Evolutionary conservation across 2,797 vertebrate species (phyloP).

Genomic region (Picus viridis): DNA sequence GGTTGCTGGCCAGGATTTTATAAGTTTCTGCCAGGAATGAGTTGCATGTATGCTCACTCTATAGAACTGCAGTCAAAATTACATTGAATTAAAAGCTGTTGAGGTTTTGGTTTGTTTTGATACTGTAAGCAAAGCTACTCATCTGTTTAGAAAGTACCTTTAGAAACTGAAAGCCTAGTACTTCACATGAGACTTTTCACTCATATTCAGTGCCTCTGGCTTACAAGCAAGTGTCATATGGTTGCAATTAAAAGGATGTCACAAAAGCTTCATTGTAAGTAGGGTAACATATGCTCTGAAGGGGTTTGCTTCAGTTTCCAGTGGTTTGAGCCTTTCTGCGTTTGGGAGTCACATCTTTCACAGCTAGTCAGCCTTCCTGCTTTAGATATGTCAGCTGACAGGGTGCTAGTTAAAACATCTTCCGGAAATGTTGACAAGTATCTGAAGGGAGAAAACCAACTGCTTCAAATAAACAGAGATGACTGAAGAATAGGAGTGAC

Average conservation of each 20-base stretch:
- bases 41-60: not conserved
- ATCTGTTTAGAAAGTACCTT: conserved; percentile 9
- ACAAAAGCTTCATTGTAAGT: conserved; percentile 45
- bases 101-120: not conserved
- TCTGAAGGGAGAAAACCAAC: conserved; percentile 61
- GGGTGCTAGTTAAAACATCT: conserved; percentile 76
- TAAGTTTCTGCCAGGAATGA: not conserved
- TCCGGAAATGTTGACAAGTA: conserved; percentile 70
- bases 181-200: conserved; percentile 18
- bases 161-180: conserved; percentile 6
- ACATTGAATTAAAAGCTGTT: not conserved
- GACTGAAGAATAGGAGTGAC: conserved; percentile 37
- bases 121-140: not conserved
- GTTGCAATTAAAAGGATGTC: conserved; percentile 65
- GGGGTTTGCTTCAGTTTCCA: conserved; percentile 48
- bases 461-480: conserved; percentile 63
- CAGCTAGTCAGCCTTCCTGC: conserved; percentile 63
- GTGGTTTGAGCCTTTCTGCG: conserved; percentile 53
- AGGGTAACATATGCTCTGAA: conserved; percentile 48
- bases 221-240: conserved; percentile 64
- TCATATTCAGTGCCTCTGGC: conserved; percentile 51
- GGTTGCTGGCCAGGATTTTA: not conserved
- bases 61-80: not conserved
- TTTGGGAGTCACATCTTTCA: conserved; percentile 65
- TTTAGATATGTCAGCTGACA: conserved; percentile 72